A percentile compares a stretch with the other conserved stretches of the same genome.
Conservation (phyloP, 2,888 invertebrate genomes). For the Xanthia togata region DNA sequence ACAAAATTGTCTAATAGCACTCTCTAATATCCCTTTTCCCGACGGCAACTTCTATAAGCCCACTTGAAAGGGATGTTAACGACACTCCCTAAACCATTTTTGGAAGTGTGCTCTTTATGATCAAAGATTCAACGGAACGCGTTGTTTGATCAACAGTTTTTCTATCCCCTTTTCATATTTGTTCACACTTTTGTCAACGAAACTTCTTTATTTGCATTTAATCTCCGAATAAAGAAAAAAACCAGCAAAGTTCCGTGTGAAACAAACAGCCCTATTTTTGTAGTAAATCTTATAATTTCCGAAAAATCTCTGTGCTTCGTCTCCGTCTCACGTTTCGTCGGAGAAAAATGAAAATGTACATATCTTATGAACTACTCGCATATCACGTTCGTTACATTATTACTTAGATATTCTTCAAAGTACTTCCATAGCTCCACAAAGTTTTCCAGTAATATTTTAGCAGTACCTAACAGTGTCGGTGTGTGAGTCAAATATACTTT, state of each 20-base stretch:
- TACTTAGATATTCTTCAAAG: slow-evolving; percentile 37
- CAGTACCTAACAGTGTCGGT: background rate
- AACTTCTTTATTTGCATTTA: slow-evolving; percentile 58
- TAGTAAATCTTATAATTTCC: slow-evolving; percentile 53
- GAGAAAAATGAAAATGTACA: slow-evolving; percentile 61
- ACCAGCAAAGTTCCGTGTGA: slow-evolving; percentile 1
- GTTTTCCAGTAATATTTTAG: slow-evolving; percentile 39
- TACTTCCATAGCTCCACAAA: slow-evolving; percentile 23
- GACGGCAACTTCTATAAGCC: slow-evolving; percentile 57
- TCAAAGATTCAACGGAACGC: slow-evolving; percentile 59
- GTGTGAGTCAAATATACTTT: background rate
- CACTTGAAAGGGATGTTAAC: slow-evolving; percentile 59
- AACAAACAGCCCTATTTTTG: slow-evolving; percentile 37
- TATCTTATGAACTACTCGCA: slow-evolving; percentile 61
- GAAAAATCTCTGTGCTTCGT: slow-evolving; percentile 47
- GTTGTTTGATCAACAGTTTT: slow-evolving; percentile 60
- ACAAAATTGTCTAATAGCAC: slow-evolving; percentile 19
- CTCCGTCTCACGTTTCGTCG: slow-evolving; percentile 39
- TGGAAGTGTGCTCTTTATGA: slow-evolving; percentile 55
- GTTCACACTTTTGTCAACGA: slow-evolving; percentile 53
- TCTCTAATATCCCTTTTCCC: slow-evolving; percentile 46
- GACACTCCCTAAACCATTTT: slow-evolving; percentile 51
- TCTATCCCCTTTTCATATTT: slow-evolving; percentile 57
- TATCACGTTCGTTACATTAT: slow-evolving; percentile 54
- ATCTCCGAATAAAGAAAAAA: slow-evolving; percentile 26